Evolutionary conservation across 2,113 vertebrate genomes (phyloP).

Genomic region (Eira barbara): DNA sequence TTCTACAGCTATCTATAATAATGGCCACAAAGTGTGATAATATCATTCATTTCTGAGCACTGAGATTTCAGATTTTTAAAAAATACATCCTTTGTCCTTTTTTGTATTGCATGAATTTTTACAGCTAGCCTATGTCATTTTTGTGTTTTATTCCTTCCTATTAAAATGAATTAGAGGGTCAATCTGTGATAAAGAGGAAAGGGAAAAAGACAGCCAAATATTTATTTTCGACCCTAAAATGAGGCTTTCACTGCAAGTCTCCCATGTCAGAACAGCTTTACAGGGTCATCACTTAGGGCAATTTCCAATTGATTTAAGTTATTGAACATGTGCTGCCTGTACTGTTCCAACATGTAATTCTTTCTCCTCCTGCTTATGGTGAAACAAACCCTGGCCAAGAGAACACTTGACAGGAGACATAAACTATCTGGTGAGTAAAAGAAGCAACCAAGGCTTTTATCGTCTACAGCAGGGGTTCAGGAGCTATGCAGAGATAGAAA

Average conservation of each 20-base stretch:
- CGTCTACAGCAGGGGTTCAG: background rate
- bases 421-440: constrained; percentile 20
- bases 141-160: background rate
- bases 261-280: constrained; percentile 42
- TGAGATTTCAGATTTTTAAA: background rate
- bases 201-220: background rate
- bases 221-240: constrained; percentile 42
- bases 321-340: constrained; percentile 18
- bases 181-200: background rate
- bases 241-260: constrained; percentile 18
- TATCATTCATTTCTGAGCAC: background rate
- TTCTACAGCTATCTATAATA: background rate
- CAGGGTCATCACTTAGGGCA: constrained; percentile 32
- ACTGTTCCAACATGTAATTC: constrained; percentile 25
- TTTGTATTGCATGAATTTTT: background rate
- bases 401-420: constrained; percentile 32
- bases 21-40: background rate
- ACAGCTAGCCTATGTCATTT: background rate
- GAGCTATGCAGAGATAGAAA: background rate
- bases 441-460: background rate
- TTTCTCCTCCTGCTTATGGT: constrained; percentile 34
- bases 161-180: background rate
- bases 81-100: background rate
- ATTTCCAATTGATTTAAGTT: constrained; percentile 48
- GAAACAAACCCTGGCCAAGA: constrained; percentile 37